Evolutionary conservation across 2,113 vertebrate genomes (phyloP), one percentile per base, ranked within the genome.

Genomic region (Sigmodon hispidus): DNA sequence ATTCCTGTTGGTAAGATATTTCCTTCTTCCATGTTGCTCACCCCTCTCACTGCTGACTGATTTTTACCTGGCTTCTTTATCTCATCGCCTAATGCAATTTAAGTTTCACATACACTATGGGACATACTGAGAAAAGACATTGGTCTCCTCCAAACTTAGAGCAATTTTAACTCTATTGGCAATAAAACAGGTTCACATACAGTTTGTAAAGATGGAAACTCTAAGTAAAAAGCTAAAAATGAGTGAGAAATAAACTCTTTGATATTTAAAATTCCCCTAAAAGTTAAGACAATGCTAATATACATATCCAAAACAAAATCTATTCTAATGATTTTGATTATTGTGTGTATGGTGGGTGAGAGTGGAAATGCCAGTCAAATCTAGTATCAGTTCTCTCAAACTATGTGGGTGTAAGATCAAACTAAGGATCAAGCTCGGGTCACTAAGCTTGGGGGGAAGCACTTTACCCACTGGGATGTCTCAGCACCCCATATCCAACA

Each of bases 61-160:
- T 11, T 43, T 72, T 95, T 52, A 91, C 22, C 65, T 76, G 92
- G 80, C 48, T 87, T 94, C 87, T 79, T 63, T 67, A 90, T 11
- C 61, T 88, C 87, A 65, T 45, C 65, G 45, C 43, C 61, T 87
- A 4, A 75, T 29, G n/a, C 63, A 94, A 75, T 89, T 93, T 57
- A 88, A 96, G 96, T 90, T 97, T 95, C 88, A 93, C 61, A 95
- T 89, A 34, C 16, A 76, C 57, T 73, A 67, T 11, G 6, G 17
- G 24, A 77, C 22, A 89, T 5, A 93, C 81, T 43, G 26, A 94
- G 29, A 31, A 16, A 1, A 55, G 40, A 94, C 93, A 90, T 63
- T 73, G 73, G 73, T 89, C 69, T 79, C 40, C 67, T 75, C 10
- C 50, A 22, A 7, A 75, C 26, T 80, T 36, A 79, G 22, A 1